Evolutionary conservation across 2,113 vertebrate species (phyloP).

Genomic region (Strix aluco): DNA sequence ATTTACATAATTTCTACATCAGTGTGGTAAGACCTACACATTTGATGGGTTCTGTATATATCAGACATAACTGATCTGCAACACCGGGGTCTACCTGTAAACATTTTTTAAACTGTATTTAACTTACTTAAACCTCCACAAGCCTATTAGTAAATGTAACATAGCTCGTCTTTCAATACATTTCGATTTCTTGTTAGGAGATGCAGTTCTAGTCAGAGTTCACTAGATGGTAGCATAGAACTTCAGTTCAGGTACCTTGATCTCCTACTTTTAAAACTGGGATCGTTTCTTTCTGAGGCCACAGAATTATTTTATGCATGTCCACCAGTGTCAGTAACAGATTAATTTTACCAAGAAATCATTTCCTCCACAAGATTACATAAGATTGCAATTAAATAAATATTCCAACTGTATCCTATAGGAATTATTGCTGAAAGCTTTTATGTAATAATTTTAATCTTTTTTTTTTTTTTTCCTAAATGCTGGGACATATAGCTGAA

Average conservation of each 20-base stretch:
- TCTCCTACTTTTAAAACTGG: background rate
- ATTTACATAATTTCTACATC: background rate
- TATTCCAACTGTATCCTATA: background rate
- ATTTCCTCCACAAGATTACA: background rate
- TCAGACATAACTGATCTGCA: background rate
- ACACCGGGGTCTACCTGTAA: background rate
- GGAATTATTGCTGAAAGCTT: background rate
- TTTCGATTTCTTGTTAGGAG: background rate
- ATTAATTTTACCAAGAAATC: background rate
- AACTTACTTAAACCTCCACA: background rate
- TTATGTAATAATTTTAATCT: background rate
- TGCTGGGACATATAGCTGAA: background rate
- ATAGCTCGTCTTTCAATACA: background rate
- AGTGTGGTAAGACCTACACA: background rate
- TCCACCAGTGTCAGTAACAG: background rate
- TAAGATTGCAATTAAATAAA: background rate
- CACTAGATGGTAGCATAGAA: conserved; percentile 38
- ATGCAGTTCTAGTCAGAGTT: background rate
- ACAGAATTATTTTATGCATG: background rate
- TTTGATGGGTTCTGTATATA: background rate
- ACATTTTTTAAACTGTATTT: background rate
- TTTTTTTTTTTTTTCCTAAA: background rate
- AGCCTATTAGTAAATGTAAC: background rate
- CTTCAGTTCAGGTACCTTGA: background rate
- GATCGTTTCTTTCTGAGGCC: background rate